Base-by-base conservation (phyloP, 2,888 invertebrate genomes). In the Chymomyza amoena region DNA sequence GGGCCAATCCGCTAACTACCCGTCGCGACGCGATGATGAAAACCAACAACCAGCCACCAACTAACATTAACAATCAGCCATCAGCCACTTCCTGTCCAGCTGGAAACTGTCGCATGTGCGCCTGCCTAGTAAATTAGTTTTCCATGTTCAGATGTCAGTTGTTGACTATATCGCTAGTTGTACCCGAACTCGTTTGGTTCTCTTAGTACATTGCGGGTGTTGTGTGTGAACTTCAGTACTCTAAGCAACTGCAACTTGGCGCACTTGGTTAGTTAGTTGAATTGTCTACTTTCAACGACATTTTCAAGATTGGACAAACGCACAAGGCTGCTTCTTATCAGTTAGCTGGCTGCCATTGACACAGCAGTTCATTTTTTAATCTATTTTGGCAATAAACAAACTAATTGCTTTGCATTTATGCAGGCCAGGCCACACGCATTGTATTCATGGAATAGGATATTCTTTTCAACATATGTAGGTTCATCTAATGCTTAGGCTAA, bases 111-210 rank as follows among this genome's bases (percentile, higher is more conserved):
- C 69, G 78, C 76, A 73, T 85, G 84, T 70, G 75, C 39, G 39
- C 10, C 39, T 45, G 39, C 73, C 77, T 87, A 81, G 88, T 90
- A 90, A 90, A 90, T 90, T 90, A 90, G 91, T 91, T 90, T 90
- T 91, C 77, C 91, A 89, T 90, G 91, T 90, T 88, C 81, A 79
- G 81, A 84, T 90, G 90, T 90, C 90, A 89, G 82, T 88, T 90
- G 86, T 86, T 54, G 54, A 20, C 54, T 16, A 54, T 90, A 89
- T 87, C 86, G 68, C 62, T 28, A 64, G 59, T 61, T 45, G 68
- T 75, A 71, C 71, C 66, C 59, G 69, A 69, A 73, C 73, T 70
- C 64, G 76, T 79, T 80, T 79, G 60, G 61, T 56, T 25, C 54
- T 51, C 50, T 62, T 16, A n/a, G n/a, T n/a, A 57, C 64, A 52